Evolutionary conservation across 2,888 invertebrate species (phyloP).

Genomic region (Lordiphosa fenestrarum): DNA sequence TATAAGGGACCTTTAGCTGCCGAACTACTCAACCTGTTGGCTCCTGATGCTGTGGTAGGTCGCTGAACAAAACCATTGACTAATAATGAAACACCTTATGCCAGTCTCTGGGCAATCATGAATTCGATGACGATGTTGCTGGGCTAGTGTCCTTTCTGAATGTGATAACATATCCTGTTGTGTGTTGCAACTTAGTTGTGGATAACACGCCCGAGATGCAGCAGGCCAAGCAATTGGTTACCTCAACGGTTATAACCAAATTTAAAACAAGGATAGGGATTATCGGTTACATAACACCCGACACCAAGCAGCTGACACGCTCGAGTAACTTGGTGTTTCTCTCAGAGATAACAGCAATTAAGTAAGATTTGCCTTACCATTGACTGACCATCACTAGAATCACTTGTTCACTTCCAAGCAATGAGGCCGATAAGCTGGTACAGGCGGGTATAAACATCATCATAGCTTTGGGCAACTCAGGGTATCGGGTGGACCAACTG

Average conservation of each 20-base stretch:
- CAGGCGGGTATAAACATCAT: slow-evolving; percentile 86
- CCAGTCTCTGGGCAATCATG: slow-evolving; percentile 93
- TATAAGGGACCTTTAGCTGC: slow-evolving; percentile 89
- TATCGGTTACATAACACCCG: slow-evolving; percentile 90
- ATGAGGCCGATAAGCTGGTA: slow-evolving; percentile 84
- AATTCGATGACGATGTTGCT: slow-evolving; percentile 88
- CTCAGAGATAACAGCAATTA: slow-evolving; percentile 85
- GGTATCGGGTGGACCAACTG: slow-evolving; percentile 86
- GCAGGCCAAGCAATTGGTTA: slow-evolving; percentile 79
- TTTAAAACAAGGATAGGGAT: slow-evolving; percentile 86
- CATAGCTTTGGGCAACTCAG: slow-evolving; percentile 93
- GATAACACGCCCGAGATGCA: slow-evolving; percentile 83
- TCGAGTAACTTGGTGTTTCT: slow-evolving; percentile 82
- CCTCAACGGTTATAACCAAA: slow-evolving; percentile 83
- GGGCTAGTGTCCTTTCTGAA: slow-evolving; percentile 83
- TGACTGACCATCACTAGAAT: background rate
- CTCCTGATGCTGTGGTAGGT: slow-evolving; percentile 90
- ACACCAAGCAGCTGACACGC: slow-evolving; percentile 84
- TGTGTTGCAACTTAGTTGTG: slow-evolving; percentile 87
- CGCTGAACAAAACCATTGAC: background rate
- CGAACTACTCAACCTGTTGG: slow-evolving; percentile 86
- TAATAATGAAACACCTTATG: slow-evolving; percentile 63
- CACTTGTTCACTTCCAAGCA: background rate
- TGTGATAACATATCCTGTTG: slow-evolving; percentile 84
- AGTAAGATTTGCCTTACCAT: slow-evolving; percentile 36